Percentiles rank a stretch among this genome's conserved stretches.
Conservation (phyloP, 2,797 vertebrate species). For the Pangasius djambal region DNA sequence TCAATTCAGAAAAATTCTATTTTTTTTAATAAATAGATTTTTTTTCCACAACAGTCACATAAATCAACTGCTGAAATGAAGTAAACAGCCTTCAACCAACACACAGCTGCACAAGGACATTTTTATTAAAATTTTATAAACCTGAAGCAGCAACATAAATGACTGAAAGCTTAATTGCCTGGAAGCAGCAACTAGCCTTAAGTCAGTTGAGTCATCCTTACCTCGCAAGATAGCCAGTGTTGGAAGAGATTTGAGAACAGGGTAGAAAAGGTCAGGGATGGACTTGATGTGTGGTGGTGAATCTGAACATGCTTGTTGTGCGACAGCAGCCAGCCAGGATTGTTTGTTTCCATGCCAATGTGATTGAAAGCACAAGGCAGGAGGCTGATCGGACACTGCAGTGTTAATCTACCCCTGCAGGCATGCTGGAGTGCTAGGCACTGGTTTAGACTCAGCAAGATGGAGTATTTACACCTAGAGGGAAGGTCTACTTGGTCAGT, state of each 20-base stretch:
- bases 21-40: background rate
- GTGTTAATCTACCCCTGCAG: slow-evolving; percentile 49
- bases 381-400: slow-evolving; percentile 41
- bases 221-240: background rate
- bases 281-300: slow-evolving; percentile 19
- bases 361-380: slow-evolving; percentile 49
- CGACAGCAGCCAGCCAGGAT: slow-evolving; percentile 3
- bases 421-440: slow-evolving; percentile 30
- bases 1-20: background rate
- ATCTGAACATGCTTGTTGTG: slow-evolving; percentile 24
- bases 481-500: slow-evolving; percentile 31
- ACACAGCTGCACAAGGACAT: background rate
- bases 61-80: background rate
- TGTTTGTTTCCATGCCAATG: slow-evolving; percentile 35
- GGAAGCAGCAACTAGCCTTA: background rate
- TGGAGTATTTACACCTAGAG: slow-evolving; percentile 42
- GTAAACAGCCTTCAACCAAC: background rate
- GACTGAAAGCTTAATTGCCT: background rate
- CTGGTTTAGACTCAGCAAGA: slow-evolving; percentile 50
- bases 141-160: background rate
- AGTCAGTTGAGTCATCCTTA: background rate
- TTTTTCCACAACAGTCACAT: background rate
- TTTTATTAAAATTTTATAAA: slow-evolving; percentile 14
- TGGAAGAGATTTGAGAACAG: background rate
- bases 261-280: slow-evolving; percentile 24